Evolutionary conservation across 2,797 vertebrate genomes (phyloP), one percentile per base, ranked within the genome.

Genomic region (Calcarius lapponicus): DNA sequence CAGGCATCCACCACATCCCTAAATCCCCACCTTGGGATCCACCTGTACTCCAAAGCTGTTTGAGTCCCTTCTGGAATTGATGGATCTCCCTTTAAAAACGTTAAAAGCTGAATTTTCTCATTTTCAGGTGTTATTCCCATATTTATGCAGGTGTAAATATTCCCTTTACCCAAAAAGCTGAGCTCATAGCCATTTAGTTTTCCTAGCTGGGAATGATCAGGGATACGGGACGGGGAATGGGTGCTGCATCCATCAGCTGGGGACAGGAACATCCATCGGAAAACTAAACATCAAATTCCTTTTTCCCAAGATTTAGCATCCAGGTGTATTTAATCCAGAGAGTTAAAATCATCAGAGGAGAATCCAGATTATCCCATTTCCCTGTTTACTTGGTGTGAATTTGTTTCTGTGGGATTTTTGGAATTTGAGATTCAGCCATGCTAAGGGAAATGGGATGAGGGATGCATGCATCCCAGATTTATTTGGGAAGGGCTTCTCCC

Each of bases 341-440:
- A 58, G 8, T 13, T 25, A 32, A 51, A 86, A 13, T 13, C 11
- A 26, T 11, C 28, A 9, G 7, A 32, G 60, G 22, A 50, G 4
- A 13, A 13, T 14, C 16, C 4, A 6, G 5, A 36, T 65, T 50
- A 11, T 57, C 45, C 17, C 31, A 1, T 42, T 58, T 75, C 17
- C 43, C 38, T 8, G 4, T 48, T 42, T 51, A 10, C 1, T 14
- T 25, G 17, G 4, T 26, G 16, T 3, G 3, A 3, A 1, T 71
- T 57, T 10, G 34, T 9, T 64, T 64, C 36, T 26, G 13, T 1
- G 20, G 29, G 29, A 3, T 43, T 88, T 53, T 26, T 13, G 50
- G n/a, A 54, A 6, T 38, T 48, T 40, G 17, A 15, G 53, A 5
- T 57, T 64, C 14, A 17, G 19, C 29, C 12, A 3, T 0, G 0